Evolutionary conservation across 2,113 vertebrate genomes (phyloP).

Genomic region (Ornithorhynchus anatinus): DNA sequence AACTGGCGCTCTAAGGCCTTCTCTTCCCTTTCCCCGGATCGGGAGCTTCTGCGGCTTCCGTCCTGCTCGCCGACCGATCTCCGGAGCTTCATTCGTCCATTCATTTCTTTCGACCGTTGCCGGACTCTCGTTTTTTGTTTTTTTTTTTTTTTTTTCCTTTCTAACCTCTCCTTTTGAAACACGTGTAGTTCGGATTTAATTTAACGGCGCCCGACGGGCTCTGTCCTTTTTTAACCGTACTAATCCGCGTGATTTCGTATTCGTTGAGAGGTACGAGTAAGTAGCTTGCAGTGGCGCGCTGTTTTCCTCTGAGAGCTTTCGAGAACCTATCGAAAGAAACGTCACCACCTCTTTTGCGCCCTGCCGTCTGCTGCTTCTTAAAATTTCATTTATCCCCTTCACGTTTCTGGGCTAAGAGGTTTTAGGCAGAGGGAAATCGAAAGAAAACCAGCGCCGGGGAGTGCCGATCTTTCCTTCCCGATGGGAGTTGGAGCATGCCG

Average conservation of each 20-base stretch:
- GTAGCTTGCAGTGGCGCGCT: constrained; percentile 32
- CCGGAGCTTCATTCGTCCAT: constrained; percentile 42
- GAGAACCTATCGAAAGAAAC: background rate
- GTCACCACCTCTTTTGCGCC: constrained; percentile 1
- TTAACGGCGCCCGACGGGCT: constrained; percentile 10
- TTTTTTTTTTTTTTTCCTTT: background rate
- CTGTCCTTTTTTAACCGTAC: constrained; percentile 17
- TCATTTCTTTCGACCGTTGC: constrained; percentile 23
- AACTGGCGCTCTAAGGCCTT: constrained; percentile 12
- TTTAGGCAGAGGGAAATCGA: too few species aligned
- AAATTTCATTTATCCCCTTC: too few species aligned
- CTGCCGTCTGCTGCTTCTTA: constrained; percentile 2
- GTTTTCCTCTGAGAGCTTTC: constrained; percentile 36
- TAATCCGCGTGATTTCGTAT: constrained; percentile 58
- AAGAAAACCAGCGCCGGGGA: too few species aligned
- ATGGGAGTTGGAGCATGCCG: too few species aligned
- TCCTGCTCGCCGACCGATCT: background rate
- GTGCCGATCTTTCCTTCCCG: too few species aligned
- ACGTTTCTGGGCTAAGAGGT: too few species aligned
- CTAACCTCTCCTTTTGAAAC: too few species aligned
- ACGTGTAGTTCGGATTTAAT: too few species aligned
- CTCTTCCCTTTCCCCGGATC: constrained; percentile 38
- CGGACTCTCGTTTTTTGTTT: constrained; percentile 41
- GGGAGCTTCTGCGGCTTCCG: constrained; percentile 42
- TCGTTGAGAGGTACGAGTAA: constrained; percentile 23